Conservation (phyloP, 2,888 invertebrate species). For the Tipula lateralis region DNA sequence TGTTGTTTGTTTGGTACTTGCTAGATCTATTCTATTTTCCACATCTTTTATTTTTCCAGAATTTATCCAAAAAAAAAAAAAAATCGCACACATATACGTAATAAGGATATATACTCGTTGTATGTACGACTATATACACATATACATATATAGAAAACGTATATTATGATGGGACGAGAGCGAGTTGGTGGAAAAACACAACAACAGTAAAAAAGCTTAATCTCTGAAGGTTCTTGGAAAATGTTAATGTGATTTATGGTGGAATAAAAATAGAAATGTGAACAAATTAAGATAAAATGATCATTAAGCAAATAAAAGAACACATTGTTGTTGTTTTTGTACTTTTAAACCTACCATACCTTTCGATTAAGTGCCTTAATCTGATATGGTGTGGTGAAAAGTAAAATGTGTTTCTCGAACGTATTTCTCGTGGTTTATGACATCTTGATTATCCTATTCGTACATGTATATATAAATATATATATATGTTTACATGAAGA, state of each 20-base stretch:
- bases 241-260: constrained; percentile 4
- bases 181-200: background rate
- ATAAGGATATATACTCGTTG: background rate
- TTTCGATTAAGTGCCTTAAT: background rate
- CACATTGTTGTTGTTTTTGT: background rate
- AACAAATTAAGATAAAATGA: constrained; percentile 19
- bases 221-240: background rate
- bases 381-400: background rate
- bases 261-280: background rate
- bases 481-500: no score
- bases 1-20: background rate
- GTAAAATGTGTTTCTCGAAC: background rate
- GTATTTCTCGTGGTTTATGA: background rate
- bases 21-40: background rate
- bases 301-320: constrained; percentile 11
- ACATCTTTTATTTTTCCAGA: background rate
- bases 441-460: background rate
- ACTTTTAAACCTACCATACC: background rate
- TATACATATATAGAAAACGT: background rate
- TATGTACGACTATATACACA: background rate
- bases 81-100: background rate
- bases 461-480: no score
- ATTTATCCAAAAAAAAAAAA: background rate
- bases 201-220: background rate
- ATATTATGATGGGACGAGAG: background rate